A percentile compares a stretch with the other conserved stretches of the same genome.
Evolutionary conservation across 2,888 invertebrate genomes (phyloP).

Genomic region (Coleophora deauratella): DNA sequence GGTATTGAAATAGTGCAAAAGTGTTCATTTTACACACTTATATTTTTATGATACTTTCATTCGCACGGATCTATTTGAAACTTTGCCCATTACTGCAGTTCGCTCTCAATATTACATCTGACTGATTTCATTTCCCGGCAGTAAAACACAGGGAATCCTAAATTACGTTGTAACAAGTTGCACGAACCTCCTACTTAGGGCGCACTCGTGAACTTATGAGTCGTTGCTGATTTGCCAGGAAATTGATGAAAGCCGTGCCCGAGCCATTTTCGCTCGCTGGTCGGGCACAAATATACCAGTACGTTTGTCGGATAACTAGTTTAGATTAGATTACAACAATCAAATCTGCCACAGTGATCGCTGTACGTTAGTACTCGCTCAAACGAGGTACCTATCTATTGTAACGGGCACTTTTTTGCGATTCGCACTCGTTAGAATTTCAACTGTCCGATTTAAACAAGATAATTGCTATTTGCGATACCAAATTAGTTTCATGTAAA

Average conservation of each 20-base stretch:
- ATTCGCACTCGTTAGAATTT: slow-evolving; percentile 30
- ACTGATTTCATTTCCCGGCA: slow-evolving; percentile 7
- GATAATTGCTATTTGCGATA: slow-evolving; percentile 22
- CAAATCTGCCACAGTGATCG: slow-evolving; percentile 44
- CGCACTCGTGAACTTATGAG: slow-evolving; percentile 17
- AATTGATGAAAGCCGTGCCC: slow-evolving; percentile 34
- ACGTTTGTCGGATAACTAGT: slow-evolving; percentile 32
- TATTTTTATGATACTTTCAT: no score
- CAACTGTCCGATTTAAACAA: slow-evolving; percentile 37
- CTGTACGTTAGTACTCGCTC: no score
- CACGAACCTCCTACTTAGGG: slow-evolving; percentile 28
- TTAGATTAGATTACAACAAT: slow-evolving; percentile 35
- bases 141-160: slow-evolving; percentile 18
- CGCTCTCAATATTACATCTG: background rate
- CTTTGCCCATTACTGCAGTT: background rate
- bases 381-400: slow-evolving; percentile 18
- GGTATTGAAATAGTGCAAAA: no score
- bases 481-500: slow-evolving; percentile 11
- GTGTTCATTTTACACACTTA: no score
- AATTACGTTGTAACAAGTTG: slow-evolving; percentile 30
- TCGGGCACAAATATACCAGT: background rate
- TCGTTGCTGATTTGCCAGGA: slow-evolving; percentile 31
- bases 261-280: slow-evolving; percentile 30
- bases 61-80: background rate
- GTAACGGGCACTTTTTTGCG: slow-evolving; percentile 49